These are phyloP conservation scores for Danio jaintianensis DNA, from an alignment of 2,797 vertebrate genomes.

Conservation along the genomic window DNA sequence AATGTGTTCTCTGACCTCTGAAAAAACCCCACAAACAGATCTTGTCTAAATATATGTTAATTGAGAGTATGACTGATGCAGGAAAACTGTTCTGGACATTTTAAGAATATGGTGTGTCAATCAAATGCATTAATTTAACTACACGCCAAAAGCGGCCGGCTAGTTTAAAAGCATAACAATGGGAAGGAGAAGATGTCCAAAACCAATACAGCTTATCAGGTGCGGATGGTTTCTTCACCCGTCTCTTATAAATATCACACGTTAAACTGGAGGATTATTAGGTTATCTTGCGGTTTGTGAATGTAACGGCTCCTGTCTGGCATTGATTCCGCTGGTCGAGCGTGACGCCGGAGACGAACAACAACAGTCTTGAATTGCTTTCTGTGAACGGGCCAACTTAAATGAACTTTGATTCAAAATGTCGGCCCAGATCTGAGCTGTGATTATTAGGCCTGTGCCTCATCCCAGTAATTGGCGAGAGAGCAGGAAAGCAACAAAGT, in stretches of 20 bases:
- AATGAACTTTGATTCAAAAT: constrained; percentile 67
- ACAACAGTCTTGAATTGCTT: constrained; percentile 28
- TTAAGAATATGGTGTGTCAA: constrained; percentile 82
- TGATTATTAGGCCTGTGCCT: constrained; percentile 63
- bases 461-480: constrained; percentile 51
- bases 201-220: constrained; percentile 83
- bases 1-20: constrained; percentile 70
- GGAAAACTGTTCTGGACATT: constrained; percentile 77
- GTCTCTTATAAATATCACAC: constrained; percentile 41
- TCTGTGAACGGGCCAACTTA: constrained; percentile 56
- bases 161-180: constrained; percentile 63
- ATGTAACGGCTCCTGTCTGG: constrained; percentile 86
- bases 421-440: constrained; percentile 67
- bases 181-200: constrained; percentile 78
- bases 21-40: constrained; percentile 72
- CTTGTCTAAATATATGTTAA: constrained; percentile 91
- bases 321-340: constrained; percentile 59
- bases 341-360: constrained; percentile 52
- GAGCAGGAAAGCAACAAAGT: constrained; percentile 15
- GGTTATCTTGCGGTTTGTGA: constrained; percentile 74
- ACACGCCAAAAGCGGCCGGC: constrained; percentile 81
- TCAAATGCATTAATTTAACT: constrained; percentile 78
- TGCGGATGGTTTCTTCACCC: constrained; percentile 78
- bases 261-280: constrained; percentile 78
- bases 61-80: constrained; percentile 72